phyloP scores from a whole-genome alignment of 2,113 vertebrate species.

The Nyctereutes procyonoides region DNA sequence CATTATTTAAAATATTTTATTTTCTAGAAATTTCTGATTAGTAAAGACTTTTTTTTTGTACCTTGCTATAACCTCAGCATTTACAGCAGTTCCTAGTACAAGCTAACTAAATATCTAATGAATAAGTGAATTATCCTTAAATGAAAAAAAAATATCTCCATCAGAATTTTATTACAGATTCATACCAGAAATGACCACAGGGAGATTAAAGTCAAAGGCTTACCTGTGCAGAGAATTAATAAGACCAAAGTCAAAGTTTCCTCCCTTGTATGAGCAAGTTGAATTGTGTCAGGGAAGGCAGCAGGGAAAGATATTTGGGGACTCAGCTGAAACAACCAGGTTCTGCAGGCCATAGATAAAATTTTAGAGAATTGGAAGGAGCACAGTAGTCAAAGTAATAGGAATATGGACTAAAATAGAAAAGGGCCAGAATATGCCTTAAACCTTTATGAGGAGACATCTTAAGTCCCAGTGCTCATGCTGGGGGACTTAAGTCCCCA shows the following conservation, averaged over 20 bases:
- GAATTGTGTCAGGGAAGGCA: neutral
- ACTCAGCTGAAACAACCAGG: neutral
- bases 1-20: slow-evolving; percentile 25
- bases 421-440: neutral
- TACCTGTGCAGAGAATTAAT: neutral
- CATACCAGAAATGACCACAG: neutral
- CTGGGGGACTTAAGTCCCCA: no score
- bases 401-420: neutral
- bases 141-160: neutral
- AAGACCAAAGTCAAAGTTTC: neutral
- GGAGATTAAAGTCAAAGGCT: neutral
- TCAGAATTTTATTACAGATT: slow-evolving; percentile 28
- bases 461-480: neutral
- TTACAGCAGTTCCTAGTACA: neutral
- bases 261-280: neutral
- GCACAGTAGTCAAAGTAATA: neutral
- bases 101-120: neutral
- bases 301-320: neutral
- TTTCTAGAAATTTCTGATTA: slow-evolving; percentile 6
- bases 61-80: neutral
- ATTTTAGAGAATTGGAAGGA: slow-evolving; percentile 14
- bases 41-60: slow-evolving; percentile 4
- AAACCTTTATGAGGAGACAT: neutral
- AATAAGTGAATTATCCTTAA: neutral
- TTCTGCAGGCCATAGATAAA: slow-evolving; percentile 5